Base-by-base conservation (phyloP, 2,888 invertebrate genomes). In the Paralinhomoeus sp. region DNA sequence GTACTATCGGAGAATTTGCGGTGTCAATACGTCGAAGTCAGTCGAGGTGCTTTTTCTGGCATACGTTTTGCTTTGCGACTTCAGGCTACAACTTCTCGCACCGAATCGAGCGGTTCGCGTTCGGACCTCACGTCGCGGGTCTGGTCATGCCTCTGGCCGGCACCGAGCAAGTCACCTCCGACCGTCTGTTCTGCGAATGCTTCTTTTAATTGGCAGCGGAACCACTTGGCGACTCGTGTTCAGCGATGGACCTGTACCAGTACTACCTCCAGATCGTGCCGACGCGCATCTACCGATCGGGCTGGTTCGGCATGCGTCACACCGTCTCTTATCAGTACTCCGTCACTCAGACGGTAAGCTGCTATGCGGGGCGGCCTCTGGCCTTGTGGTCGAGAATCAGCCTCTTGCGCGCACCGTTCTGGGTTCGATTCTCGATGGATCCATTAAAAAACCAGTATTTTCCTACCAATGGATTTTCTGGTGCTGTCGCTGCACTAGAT, bases 261-360 rank as follows among this genome's bases (percentile, higher is more conserved):
- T 93, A 93, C 68, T 91, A 87, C 58, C 72, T 93, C 41, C 82
- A 89, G 68, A 79, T 93, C 18, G 91, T 93, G 1, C 87, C 91
- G 0, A 93, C 93, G 1, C 80, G 81, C 59, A 78, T 93, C n/a
- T 54, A 52, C 46, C 47, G 50, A 42, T 40, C 24, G 33, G 55
- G 56, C 2, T 44, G 49, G 22, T 54, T 57, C 40, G 49, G 52
- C 15, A 44, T 51, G 2, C 48, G 45, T 42, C 52, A 53, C 33
- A 54, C 63, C 41, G 58, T 63, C 47, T 64, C 87, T 1, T 91
- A 77, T 60, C 91, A 93, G 62, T 93, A 87, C 63, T 80, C 89
- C 15, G 85, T 85, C 0, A 85, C 87, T 54, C 83, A 85, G 70
- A 55, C 62, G 55, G 66, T 68, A 50, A 48, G 61, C 56, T 31